Base-by-base conservation (phyloP, 2,888 invertebrate species). In the Chromoteleia sp. region DNA sequence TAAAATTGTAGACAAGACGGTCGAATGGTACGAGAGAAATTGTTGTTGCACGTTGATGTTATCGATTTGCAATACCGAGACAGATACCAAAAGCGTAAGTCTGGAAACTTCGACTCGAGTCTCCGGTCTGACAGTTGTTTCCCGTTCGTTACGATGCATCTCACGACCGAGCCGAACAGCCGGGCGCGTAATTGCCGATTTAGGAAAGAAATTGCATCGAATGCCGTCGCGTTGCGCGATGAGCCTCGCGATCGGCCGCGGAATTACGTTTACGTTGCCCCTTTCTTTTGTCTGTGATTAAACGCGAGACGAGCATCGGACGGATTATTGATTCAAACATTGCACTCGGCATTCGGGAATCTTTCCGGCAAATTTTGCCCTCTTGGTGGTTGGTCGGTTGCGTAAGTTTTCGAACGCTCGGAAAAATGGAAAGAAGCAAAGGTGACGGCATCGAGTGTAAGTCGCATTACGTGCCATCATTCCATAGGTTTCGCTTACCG, bases 401-500 rank as follows among this genome's bases (percentile, higher is more conserved):
- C 36, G 14, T 14, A 41, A 41, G 6, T 14, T 41, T 14, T 48
- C 2, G 19, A 41, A 8, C 25, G 14, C 14, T 41, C 15, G 15
- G 7, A 48, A 71, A 36, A 7, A 33, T 14, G 17, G 48, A 48
- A 36, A 25, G 30, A 54, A 14, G 7, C 54, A 25, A 8, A 41
- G 41, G 29, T 41, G 56, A 67, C 30, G 43, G 65, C 29, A 39
- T 59, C 63, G 52, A 41, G 36, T 39, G 14, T 74, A 80, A 80
- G 58, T 56, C 63, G 63, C 21, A 56, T 79, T 79, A 79, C 67
- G 79, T 74, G 43, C 48, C 36, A 79, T 61, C 79, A 75, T 75
- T 81, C 67, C 21, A 52, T 56, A 73, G 81, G 81, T 76, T 81
- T 81, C 81, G 58, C 71, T 76, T 81, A 73, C 81, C 71, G 61